Conservation (phyloP, 2,113 vertebrate genomes). For the Rhea americana region DNA sequence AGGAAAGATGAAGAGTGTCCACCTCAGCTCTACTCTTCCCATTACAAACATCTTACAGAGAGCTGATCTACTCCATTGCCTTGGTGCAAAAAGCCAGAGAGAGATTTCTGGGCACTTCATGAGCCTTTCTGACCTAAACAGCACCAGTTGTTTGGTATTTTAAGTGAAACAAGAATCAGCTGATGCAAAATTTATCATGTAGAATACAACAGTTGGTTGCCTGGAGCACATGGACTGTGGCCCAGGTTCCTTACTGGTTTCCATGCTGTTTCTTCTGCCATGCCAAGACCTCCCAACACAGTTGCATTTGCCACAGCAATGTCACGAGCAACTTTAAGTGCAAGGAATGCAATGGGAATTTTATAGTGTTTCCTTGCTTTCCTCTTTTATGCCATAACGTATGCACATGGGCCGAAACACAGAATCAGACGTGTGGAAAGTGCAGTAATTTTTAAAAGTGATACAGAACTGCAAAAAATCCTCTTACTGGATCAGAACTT, state of each 20-base stretch:
- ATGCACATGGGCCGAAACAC: background rate
- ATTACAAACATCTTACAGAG: background rate
- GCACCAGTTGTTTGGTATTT: background rate
- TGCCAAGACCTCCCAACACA: background rate
- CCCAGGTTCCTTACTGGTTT: background rate
- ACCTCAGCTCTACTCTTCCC: background rate
- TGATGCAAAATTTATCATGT: background rate
- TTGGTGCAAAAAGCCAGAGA: background rate
- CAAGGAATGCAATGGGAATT: background rate
- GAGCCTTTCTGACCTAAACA: background rate
- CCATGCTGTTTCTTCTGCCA: background rate
- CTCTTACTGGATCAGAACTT: background rate
- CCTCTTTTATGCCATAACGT: background rate
- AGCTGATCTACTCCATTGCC: background rate
- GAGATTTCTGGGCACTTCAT: background rate
- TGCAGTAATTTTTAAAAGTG: background rate
- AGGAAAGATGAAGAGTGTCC: background rate
- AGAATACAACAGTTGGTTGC: background rate
- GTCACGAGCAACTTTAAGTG: background rate
- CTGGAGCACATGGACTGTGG: background rate
- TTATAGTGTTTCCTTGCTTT: background rate
- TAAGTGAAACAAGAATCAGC: background rate
- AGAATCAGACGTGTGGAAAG: background rate
- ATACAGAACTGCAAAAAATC: background rate
- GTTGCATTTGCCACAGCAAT: background rate